phyloP scores from a whole-genome alignment of 2,797 vertebrate species.

The Natrix natrix region DNA sequence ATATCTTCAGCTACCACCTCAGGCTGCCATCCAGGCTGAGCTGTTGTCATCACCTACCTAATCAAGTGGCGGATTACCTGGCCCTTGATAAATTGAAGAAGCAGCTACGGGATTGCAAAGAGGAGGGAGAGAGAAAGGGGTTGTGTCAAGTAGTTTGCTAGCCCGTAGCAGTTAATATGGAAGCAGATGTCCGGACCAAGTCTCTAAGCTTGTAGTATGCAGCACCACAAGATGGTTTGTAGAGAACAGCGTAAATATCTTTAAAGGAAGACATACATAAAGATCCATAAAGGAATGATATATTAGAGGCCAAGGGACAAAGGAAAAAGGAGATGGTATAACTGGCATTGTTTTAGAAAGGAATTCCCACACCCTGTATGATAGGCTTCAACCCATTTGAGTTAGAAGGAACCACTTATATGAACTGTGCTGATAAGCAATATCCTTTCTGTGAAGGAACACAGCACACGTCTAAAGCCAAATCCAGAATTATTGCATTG shows the following conservation, averaged over 20 bases:
- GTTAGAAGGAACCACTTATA: constrained; percentile 41
- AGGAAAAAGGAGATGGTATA: constrained; percentile 25
- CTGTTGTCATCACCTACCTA: constrained; percentile 75
- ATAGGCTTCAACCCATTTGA: constrained; percentile 41
- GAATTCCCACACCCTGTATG: not conserved
- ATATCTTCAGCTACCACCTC: constrained; percentile 57
- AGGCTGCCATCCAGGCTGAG: constrained; percentile 49
- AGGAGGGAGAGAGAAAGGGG: not conserved
- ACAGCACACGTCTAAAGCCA: constrained; percentile 31
- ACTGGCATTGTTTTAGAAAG: constrained; percentile 8
- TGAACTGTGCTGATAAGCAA: constrained; percentile 44
- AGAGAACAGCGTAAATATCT: constrained; percentile 76
- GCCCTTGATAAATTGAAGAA: constrained; percentile 80
- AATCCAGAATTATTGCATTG: constrained; percentile 1
- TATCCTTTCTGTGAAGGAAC: constrained; percentile 1
- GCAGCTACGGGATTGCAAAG: constrained; percentile 64
- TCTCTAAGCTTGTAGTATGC: constrained; percentile 71
- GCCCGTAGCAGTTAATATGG: constrained; percentile 58
- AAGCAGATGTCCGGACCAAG: constrained; percentile 73
- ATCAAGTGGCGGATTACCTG: constrained; percentile 80
- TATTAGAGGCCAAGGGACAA: constrained; percentile 53
- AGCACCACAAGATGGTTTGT: constrained; percentile 76
- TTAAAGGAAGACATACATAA: constrained; percentile 69
- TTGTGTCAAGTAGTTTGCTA: constrained; percentile 67
- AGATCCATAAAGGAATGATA: constrained; percentile 55